Conservation (phyloP, 2,113 vertebrate genomes). For the Lynx canadensis region DNA sequence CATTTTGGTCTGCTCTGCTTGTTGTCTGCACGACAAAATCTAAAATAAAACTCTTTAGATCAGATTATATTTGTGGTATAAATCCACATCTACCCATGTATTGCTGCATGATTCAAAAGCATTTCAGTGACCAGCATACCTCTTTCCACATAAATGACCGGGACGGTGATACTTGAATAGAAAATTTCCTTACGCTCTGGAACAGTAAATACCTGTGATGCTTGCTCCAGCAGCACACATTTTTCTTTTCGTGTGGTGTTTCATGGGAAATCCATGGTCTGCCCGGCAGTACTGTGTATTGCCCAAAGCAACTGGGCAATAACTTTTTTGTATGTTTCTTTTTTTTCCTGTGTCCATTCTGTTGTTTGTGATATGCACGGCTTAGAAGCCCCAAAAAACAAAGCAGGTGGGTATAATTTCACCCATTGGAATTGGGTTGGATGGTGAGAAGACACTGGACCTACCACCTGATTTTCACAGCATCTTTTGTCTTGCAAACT, state of each 20-base stretch:
- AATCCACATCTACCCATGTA: background rate
- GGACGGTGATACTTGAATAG: background rate
- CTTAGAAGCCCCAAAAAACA: background rate
- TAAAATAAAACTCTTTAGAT: constrained; percentile 39
- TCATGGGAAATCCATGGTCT: background rate
- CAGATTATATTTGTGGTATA: background rate
- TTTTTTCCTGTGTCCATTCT: background rate
- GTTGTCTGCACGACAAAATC: background rate
- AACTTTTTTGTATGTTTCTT: background rate
- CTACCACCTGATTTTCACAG: background rate
- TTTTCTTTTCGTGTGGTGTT: background rate
- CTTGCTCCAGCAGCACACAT: background rate
- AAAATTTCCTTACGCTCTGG: background rate
- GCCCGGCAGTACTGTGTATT: no score
- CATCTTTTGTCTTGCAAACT: background rate
- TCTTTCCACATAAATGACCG: background rate
- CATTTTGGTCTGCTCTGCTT: background rate
- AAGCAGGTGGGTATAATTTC: background rate
- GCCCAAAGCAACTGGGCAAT: background rate
- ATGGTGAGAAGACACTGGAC: background rate
- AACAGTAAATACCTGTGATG: background rate
- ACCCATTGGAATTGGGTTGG: background rate
- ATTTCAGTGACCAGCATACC: background rate
- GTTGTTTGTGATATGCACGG: background rate
- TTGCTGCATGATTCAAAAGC: background rate